Evolutionary conservation across 2,888 invertebrate species (phyloP).

Genomic region (Coelopa pilipes): DNA sequence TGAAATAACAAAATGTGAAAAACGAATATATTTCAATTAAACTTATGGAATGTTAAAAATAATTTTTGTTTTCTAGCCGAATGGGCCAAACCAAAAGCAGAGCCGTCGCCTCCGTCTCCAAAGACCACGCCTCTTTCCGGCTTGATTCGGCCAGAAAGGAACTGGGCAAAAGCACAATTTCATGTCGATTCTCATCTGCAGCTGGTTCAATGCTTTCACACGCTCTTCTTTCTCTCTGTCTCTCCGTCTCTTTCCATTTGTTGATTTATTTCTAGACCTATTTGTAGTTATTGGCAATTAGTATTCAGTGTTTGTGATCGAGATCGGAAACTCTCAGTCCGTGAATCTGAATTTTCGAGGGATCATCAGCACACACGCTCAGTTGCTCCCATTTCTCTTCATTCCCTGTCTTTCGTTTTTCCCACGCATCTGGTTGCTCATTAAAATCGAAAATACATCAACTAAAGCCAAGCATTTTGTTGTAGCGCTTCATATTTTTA

Average conservation of each 20-base stretch:
- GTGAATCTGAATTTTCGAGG: neutral
- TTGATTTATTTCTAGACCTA: constrained; percentile 2
- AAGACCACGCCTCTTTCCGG: too few species aligned
- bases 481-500: neutral
- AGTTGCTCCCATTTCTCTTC: too few species aligned
- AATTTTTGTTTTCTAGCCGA: neutral
- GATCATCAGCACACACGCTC: too few species aligned
- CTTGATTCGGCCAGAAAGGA: neutral
- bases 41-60: neutral
- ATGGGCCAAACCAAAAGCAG: neutral
- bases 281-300: neutral
- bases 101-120: neutral
- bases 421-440: neutral
- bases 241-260: neutral
- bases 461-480: neutral
- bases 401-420: too few species aligned
- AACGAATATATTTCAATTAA: neutral
- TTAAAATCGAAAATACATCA: neutral
- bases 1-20: neutral
- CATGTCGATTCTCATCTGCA: neutral
- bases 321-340: neutral
- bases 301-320: neutral
- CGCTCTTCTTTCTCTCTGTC: neutral
- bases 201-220: constrained; percentile 19
- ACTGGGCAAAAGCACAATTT: neutral